Evolutionary conservation across 2,113 vertebrate species (phyloP).

Genomic region (Oncorhynchus nerka): DNA sequence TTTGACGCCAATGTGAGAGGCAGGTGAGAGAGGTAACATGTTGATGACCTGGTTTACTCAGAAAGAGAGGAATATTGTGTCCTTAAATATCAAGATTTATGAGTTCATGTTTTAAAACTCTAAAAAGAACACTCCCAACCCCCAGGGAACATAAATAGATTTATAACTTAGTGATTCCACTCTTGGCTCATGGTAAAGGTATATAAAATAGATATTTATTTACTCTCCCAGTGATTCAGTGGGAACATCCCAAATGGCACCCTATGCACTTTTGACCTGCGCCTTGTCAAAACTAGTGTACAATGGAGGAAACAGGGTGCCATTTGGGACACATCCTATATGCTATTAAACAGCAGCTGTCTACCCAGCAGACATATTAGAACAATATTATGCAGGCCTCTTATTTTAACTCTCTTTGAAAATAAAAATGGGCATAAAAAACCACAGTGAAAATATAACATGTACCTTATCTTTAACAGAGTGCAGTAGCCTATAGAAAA

Average conservation of each 20-base stretch:
- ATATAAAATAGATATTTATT: slow-evolving; percentile 42
- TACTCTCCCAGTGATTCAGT: slow-evolving; percentile 28
- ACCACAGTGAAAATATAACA: no score
- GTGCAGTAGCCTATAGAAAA: no score
- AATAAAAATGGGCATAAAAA: background rate
- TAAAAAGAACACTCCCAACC: slow-evolving; percentile 34
- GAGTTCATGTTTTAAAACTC: slow-evolving; percentile 35
- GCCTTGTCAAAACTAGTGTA: no score
- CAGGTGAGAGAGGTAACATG: background rate
- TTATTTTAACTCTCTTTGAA: slow-evolving; percentile 1
- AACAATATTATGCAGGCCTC: background rate
- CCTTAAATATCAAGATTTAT: slow-evolving; percentile 54
- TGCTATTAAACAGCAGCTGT: slow-evolving; percentile 47
- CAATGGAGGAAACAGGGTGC: no score
- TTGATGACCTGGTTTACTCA: slow-evolving; percentile 2
- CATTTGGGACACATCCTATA: slow-evolving; percentile 13
- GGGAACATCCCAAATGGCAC: background rate
- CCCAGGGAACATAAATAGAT: slow-evolving; percentile 40
- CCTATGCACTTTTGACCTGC: no score
- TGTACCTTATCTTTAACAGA: no score
- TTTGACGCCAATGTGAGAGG: background rate
- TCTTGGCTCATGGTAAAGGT: slow-evolving; percentile 47
- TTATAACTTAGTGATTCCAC: slow-evolving; percentile 53
- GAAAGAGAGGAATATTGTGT: background rate
- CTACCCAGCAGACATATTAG: slow-evolving; percentile 22